Base-by-base conservation (phyloP, 2,888 invertebrate species). In the Apodemia hepburni region DNA sequence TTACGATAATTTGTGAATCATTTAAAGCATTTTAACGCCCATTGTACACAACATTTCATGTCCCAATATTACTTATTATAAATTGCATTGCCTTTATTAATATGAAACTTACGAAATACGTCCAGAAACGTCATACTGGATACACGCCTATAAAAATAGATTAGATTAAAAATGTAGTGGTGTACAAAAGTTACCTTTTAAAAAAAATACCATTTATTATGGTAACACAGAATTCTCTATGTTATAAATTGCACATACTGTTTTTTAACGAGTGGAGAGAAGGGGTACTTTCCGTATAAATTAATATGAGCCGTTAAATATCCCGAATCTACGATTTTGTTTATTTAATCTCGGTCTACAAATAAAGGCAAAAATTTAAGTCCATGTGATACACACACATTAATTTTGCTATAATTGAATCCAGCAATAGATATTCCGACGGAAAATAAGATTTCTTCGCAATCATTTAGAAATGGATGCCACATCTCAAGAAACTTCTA, bases 141-240 rank as follows among this genome's bases (percentile, higher is more conserved):
- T 54, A 51, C 18, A 51, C 51, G 22, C 54, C 27, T 54, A 27
- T 54, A 54, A 54, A 54, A 54, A 54, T 54, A 54, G 54, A 22
- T 54, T 27, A 27, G 51, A 51, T 51, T 51, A 22, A 51, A 51
- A 51, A 51, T 51, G 51, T 51, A 49, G 49, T 49, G 51, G 51
- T 51, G 51, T 51, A 51, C 51, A 51, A 51, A 51, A 51, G 51
- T 51, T 51, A 51, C 51, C 51, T 22, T 51, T 51, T 18, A 4
- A 17, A 22, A 51, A 22, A 18, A 51, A 51, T 51, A 51, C 51
- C 51, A 51, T 51, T 22, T 51, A 12, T 11, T 22, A 51, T 51
- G 51, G 51, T 51, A 51, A 51, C 51, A 51, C 22, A 51, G 51
- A 51, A 11, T 1, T 51, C 12, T n/a, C 51, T 51, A n/a, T 51